Base-by-base conservation (phyloP, 2,888 invertebrate genomes). In the Phorcus lineatus region DNA sequence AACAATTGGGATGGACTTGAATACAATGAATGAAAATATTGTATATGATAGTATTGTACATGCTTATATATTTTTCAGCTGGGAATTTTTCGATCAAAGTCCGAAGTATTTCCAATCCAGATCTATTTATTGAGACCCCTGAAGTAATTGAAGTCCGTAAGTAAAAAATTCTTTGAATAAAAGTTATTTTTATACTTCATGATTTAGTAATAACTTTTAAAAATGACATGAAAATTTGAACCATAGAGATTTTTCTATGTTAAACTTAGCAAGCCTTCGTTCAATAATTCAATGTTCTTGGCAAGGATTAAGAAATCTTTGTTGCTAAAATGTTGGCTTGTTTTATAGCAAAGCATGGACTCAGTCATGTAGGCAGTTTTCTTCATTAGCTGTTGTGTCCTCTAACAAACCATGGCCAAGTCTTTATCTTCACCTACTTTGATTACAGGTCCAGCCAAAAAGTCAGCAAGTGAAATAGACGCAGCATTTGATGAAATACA, bases 401-500 rank as follows among this genome's bases (percentile, higher is more conserved):
- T 36, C 7, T 36, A 36, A 36, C 4, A 36, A 36, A 36, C 36
- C n/a, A n/a, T n/a, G n/a, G 36, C 3, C 36, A 36, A 11, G 1
- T 6, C 13, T 47, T 11, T 11, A 47, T 11, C 11, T 11, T 11
- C 11, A 47, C 13, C 22, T 11, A 0, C 28, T 2, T 54, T n/a
- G 2, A 75, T 80, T 85, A 54, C 83, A 89, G 88, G 85, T 70
- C 84, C 86, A 6, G 82, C 84, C 31, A 78, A 81, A 16, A 87
- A 80, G 17, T 80, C 87, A 47, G 76, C 81, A 53, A 76, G 36
- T 70, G 87, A 87, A 66, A 85, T 86, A 24, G 81, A 82, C 19
- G 84, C 88, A 79, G 87, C 88, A 54, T 90, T 90, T 83, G 87
- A 88, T 79, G 89, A 89, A 31, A 88, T 90, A 82, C 86, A 89